Conservation (phyloP, 1,140 invertebrate genomes). For the Zaprionus camerounensis region DNA sequence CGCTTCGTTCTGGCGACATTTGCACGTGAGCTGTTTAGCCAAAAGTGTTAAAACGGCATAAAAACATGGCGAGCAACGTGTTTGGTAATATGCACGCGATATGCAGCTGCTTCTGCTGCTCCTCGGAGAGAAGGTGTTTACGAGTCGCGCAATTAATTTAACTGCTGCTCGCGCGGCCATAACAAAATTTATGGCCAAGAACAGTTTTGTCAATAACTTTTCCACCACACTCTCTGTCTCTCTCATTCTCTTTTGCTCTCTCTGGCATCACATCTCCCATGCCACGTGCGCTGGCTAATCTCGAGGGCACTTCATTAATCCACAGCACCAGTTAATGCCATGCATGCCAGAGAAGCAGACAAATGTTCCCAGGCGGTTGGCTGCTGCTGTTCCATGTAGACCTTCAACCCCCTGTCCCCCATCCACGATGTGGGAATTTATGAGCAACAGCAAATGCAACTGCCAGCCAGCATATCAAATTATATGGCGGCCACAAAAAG, state of each 20-base stretch:
- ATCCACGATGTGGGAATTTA: conserved; percentile 62
- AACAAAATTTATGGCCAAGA: conserved; percentile 79
- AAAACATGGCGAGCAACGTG: conserved; percentile 42
- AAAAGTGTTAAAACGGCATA: conserved; percentile 77
- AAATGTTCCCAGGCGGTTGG: conserved; percentile 51
- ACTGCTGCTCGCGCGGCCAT: conserved; percentile 75
- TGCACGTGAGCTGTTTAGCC: conserved; percentile 81
- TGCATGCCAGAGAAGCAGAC: conserved; percentile 77
- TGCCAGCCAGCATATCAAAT: conserved; percentile 79
- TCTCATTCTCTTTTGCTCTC: neutral
- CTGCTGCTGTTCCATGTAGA: conserved; percentile 5
- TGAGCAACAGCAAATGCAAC: conserved; percentile 77
- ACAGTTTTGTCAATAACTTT: conserved; percentile 81
- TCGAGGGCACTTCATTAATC: conserved; percentile 78
- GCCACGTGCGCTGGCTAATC: conserved; percentile 56
- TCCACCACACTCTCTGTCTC: conserved; percentile 22
- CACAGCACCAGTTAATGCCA: conserved; percentile 74
- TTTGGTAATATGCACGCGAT: conserved; percentile 56
- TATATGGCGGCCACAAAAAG: conserved; percentile 79
- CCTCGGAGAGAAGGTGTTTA: conserved; percentile 68
- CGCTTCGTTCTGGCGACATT: conserved; percentile 49
- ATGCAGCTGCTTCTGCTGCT: conserved; percentile 41
- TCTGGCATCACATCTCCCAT: neutral
- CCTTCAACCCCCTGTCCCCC: neutral
- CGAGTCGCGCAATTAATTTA: conserved; percentile 76